Base-by-base conservation (phyloP, 1,140 invertebrate species). In the Idris sp. region DNA sequence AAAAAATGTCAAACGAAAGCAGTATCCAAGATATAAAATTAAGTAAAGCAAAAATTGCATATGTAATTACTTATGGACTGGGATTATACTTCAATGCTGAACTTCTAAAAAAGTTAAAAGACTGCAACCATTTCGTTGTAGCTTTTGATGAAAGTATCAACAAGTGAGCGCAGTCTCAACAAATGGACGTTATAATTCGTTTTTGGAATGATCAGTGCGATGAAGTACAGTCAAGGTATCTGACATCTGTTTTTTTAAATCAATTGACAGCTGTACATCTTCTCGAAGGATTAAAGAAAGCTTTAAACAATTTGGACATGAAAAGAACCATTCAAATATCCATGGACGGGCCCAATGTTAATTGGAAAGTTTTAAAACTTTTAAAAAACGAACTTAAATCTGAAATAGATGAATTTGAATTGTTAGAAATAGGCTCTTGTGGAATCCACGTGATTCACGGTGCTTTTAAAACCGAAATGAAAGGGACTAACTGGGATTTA, bases 401-500 rank as follows among this genome's bases (percentile, higher is more conserved):
- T 10, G 54, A 35, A 10, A 5, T n/a, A n/a, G 18, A 49, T 10
- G 16, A 53, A 18, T 6, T 30, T 14, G 22, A 4, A 11, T 35
- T 62, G 11, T 44, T 77, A 59, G 49, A 77, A 30, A 67, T 79
- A 14, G 40, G 67, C 6, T 54, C 48, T 31, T 72, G 67, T 71
- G 65, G 73, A 14, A 54, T 72, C 6, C 76, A 78, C 38, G 35
- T 51, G 0, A 11, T 75, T 1, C 59, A 78, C 31, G 26, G 49
- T 16, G 58, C 72, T 9, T 75, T 78, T 26, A 78, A 78, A 41
- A 44, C 31, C 25, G 73, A 10, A 5, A 56, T 76, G 8, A 28
- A 51, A 36, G 43, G 16, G 9, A 73, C 54, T 14, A 16, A 22
- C 5, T 78, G 73, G 62, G 30, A 76, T 4, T 4, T 76, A 15